Conservation (phyloP, 2,797 vertebrate species). For the Amblyraja radiata region DNA sequence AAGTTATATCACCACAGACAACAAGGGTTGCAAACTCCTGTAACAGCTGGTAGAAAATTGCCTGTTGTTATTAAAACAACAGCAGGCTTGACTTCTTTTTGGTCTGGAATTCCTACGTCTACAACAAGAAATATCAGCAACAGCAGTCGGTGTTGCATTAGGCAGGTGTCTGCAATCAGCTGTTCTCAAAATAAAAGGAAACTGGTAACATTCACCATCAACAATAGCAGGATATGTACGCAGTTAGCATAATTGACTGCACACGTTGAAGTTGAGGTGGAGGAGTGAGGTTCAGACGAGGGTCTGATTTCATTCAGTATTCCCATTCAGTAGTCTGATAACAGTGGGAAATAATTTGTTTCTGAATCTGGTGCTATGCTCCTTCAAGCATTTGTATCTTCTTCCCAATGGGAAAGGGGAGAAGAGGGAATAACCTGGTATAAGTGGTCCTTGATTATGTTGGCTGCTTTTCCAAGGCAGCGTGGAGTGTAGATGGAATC, state of each 20-base stretch:
- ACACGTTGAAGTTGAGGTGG: neutral
- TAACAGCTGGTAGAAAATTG: neutral
- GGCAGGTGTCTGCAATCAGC: neutral
- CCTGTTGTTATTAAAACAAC: neutral
- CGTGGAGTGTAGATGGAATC: no score
- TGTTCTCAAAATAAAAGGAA: neutral
- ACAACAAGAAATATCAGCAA: neutral
- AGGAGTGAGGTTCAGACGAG: no score
- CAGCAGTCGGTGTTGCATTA: neutral
- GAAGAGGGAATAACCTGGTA: no score
- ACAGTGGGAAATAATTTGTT: no score
- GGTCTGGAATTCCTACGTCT: neutral
- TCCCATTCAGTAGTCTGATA: no score
- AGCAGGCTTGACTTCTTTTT: neutral
- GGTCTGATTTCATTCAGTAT: no score
- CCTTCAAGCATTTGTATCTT: no score
- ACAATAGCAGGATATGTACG: neutral
- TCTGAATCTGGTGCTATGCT: no score
- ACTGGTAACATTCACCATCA: neutral
- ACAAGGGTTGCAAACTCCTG: neutral
- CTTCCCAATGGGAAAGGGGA: no score
- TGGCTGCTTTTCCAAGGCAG: no score
- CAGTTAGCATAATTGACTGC: neutral
- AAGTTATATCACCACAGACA: neutral
- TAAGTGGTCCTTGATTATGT: no score